phyloP scores from a whole-genome alignment of 2,888 invertebrate genomes.

The Xestia ashworthii region DNA sequence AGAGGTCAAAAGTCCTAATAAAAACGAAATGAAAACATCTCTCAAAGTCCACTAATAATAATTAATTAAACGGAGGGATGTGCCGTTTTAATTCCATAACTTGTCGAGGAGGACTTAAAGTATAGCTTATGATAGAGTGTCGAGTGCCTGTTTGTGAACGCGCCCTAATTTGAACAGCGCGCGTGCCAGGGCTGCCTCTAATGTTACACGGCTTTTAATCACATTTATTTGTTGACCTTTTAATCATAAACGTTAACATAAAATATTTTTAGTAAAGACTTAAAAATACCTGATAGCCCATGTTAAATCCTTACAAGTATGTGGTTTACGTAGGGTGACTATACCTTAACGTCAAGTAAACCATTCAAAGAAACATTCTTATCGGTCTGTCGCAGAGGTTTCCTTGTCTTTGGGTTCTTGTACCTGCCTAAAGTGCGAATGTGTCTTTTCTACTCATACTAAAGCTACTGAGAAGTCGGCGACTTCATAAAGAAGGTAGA shows the following conservation, averaged over 20 bases:
- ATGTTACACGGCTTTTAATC: conserved; percentile 31
- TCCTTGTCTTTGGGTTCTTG: background rate
- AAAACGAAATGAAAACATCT: background rate
- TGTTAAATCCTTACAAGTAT: background rate
- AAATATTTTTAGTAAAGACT: background rate
- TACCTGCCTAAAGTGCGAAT: background rate
- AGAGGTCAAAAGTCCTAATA: background rate
- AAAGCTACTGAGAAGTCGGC: background rate
- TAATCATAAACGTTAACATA: background rate
- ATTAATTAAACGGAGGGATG: conserved; percentile 57
- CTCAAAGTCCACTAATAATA: conserved; percentile 44
- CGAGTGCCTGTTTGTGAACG: conserved; percentile 68
- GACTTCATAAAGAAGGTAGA: background rate
- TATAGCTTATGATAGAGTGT: conserved; percentile 69
- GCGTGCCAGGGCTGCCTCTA: conserved; percentile 61
- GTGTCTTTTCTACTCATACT: background rate
- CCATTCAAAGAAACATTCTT: background rate
- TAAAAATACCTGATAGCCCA: background rate
- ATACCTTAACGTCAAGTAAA: background rate
- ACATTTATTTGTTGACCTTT: conserved; percentile 30
- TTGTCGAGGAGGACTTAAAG: conserved; percentile 61
- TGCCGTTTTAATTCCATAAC: conserved; percentile 72
- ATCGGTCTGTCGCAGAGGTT: background rate
- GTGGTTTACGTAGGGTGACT: background rate
- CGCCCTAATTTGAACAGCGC: conserved; percentile 71